Conservation (phyloP, 1,140 invertebrate species). For the Trissolcus basalis region DNA sequence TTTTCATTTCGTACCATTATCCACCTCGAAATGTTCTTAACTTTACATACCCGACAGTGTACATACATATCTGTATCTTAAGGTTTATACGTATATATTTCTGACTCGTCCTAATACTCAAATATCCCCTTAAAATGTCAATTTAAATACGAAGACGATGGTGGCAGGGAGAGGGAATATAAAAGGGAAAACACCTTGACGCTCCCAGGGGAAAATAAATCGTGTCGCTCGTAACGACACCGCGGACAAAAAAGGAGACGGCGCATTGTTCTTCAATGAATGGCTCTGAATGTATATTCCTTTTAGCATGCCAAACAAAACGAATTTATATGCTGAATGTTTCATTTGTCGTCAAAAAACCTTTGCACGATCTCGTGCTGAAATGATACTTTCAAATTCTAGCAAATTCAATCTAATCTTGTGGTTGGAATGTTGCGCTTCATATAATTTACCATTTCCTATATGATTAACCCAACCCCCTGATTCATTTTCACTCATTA, state of each 20-base stretch:
- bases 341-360: slow-evolving; percentile 21
- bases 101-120: slow-evolving; percentile 17
- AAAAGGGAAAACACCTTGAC: slow-evolving; percentile 24
- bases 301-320: slow-evolving; percentile 29
- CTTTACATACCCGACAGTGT: slow-evolving; percentile 20
- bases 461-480: slow-evolving; percentile 9
- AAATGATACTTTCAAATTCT: slow-evolving; percentile 40
- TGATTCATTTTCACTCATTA: neutral
- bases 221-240: slow-evolving; percentile 27
- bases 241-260: slow-evolving; percentile 15
- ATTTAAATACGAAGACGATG: slow-evolving; percentile 29
- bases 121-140: slow-evolving; percentile 43
- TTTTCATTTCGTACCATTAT: slow-evolving; percentile 52
- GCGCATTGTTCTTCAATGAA: slow-evolving; percentile 39
- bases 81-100: neutral
- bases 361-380: slow-evolving; percentile 6
- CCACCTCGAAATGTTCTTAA: slow-evolving; percentile 37
- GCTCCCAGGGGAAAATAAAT: slow-evolving; percentile 38
- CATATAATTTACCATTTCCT: slow-evolving; percentile 34
- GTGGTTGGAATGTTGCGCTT: slow-evolving; percentile 35
- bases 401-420: slow-evolving; percentile 42
- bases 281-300: slow-evolving; percentile 41
- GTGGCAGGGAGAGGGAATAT: neutral
- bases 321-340: slow-evolving; percentile 36
- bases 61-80: neutral